Evolutionary conservation across 2,888 invertebrate genomes (phyloP).

Genomic region (Calameuta filiformis): DNA sequence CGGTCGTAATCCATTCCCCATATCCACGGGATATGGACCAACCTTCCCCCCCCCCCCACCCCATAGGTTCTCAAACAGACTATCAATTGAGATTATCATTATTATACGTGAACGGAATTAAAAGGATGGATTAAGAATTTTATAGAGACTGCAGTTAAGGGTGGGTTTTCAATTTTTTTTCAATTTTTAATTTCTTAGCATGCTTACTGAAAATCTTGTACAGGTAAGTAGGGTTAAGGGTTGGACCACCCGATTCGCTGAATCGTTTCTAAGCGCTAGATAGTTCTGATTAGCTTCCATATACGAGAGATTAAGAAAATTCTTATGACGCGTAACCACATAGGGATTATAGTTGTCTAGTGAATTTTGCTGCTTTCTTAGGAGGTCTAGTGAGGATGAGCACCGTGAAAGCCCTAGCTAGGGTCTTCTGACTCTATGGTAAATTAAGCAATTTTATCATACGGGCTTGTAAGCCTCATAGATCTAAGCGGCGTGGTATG

Average conservation of each 20-base stretch:
- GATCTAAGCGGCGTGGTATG: constrained; percentile 35
- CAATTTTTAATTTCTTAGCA: neutral
- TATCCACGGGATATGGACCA: neutral
- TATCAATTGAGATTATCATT: neutral
- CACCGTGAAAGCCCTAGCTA: neutral
- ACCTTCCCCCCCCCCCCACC: neutral
- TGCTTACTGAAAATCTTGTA: neutral
- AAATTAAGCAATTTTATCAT: constrained; percentile 51
- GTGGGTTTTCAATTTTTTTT: neutral
- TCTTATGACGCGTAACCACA: neutral
- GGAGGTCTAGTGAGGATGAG: neutral
- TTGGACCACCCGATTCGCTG: neutral
- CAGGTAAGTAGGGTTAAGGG: neutral
- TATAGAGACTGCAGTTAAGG: neutral
- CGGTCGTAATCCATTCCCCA: neutral
- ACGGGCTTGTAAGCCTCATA: constrained; percentile 34
- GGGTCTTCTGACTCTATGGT: constrained; percentile 36
- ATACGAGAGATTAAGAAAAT: neutral
- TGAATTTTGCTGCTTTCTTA: neutral
- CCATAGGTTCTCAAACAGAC: neutral
- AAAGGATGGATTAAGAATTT: neutral
- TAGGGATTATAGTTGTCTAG: neutral
- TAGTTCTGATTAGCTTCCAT: neutral
- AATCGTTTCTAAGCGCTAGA: neutral
- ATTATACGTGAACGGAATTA: neutral